phyloP scores from a whole-genome alignment of 2,113 vertebrate genomes.

The Chlorocebus sabaeus region DNA sequence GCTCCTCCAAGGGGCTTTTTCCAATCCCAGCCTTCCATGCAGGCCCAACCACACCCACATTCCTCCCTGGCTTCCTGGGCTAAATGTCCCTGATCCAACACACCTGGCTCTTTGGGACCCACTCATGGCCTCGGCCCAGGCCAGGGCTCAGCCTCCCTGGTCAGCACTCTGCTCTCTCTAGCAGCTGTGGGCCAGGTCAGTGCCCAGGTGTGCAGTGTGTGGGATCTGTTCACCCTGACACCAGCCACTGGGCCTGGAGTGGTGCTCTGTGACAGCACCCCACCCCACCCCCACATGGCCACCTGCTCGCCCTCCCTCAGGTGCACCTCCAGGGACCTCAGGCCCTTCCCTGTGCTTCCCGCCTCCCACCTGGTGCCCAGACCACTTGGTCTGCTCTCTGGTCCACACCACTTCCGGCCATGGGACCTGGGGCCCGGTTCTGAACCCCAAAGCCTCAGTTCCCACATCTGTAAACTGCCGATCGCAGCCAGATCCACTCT shows the following conservation, averaged over 20 bases:
- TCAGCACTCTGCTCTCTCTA: not conserved
- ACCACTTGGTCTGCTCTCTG: not conserved
- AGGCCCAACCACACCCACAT: fast-evolving
- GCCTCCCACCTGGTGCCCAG: not conserved
- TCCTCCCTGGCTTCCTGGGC: not conserved
- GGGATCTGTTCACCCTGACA: not conserved
- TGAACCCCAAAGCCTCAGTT: not conserved
- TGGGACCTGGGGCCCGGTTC: not conserved
- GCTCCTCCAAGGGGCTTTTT: not conserved
- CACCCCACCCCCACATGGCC: fast-evolving
- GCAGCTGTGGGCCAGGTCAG: not conserved
- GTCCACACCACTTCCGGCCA: fast-evolving
- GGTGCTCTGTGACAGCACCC: no score
- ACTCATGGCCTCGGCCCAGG: not conserved
- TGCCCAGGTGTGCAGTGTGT: not conserved
- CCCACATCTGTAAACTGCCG: not conserved
- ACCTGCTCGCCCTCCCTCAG: not conserved
- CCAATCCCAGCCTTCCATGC: not conserved
- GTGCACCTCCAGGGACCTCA: not conserved
- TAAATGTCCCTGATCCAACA: no score
- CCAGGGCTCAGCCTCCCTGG: not conserved
- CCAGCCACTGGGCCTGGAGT: not conserved
- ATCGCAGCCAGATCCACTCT: not conserved
- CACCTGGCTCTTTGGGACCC: not conserved
- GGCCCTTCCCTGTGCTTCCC: no score